Evolutionary conservation across 2,797 vertebrate species (phyloP), one percentile per base, ranked within the genome.

Genomic region (Triplophysa yarkandensis): DNA sequence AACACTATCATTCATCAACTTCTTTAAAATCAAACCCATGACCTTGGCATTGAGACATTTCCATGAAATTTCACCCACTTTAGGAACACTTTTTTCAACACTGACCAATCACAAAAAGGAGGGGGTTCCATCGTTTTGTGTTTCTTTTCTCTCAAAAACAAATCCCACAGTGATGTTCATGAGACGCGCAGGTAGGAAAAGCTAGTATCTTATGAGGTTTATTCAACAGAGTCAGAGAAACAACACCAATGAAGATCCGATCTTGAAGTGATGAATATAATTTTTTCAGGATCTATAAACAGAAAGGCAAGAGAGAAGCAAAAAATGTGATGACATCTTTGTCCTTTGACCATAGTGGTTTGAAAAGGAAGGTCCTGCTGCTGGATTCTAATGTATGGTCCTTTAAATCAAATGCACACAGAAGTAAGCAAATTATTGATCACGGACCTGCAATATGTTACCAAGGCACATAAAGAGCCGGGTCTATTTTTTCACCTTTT

Each of bases 21-120:
- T 19, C n/a, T 46, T 46, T 2, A 3, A n/a, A 46, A 46, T 19
- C 4, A 46, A 44, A n/a, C 17, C 43, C 43, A 43, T 44, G 43
- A 46, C 16, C 41, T 44, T 44, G 41, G 41, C 16, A 17, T 44
- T 44, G 41, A 5, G 4, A 41, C 43, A 8, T 16, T n/a, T 17
- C 4, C 64, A 50, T 71, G 16, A 58, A 19, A 48, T 55, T 30
- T 41, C 41, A 64, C 32, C 11, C 14, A 74, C 69, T 73, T 77
- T 30, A 77, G 64, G 16, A 41, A 44, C 41, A 68, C 32, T 21
- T 66, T 80, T 57, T 67, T 80, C 78, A 77, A 60, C 74, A 73
- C 64, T 43, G 5, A 17, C 34, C 62, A 76, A 54, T 69, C 63
- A 50, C 55, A 54, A 52, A 52, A 4, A 39, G 36, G 36, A 0